Conservation (phyloP, 1,140 invertebrate species). For the Hesperophylax magnus region DNA sequence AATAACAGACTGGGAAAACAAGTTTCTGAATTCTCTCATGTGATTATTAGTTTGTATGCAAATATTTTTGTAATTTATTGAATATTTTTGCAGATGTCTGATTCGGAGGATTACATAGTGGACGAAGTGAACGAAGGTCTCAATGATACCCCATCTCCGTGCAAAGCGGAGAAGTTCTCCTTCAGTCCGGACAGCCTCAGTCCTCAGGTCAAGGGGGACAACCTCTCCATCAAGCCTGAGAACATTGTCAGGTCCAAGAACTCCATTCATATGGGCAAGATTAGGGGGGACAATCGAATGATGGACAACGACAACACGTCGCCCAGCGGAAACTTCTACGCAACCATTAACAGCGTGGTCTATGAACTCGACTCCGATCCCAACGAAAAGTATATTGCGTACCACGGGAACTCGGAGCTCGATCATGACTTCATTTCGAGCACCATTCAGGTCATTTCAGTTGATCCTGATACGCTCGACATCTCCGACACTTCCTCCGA, state of each 20-base stretch:
- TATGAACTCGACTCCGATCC: conserved; percentile 27
- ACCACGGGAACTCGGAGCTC: conserved; percentile 20
- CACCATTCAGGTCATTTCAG: conserved; percentile 36
- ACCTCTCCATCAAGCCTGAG: conserved; percentile 4
- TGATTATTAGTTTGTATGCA: neutral
- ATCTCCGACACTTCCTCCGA: conserved; percentile 16
- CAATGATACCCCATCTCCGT: conserved; percentile 30
- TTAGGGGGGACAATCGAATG: conserved; percentile 50
- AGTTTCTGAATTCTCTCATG: neutral
- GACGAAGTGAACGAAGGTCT: conserved; percentile 29
- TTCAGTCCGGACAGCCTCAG: conserved; percentile 25
- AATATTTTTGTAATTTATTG: neutral
- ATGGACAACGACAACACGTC: conserved; percentile 54
- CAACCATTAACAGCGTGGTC: conserved; percentile 29
- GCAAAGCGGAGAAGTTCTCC: conserved; percentile 34
- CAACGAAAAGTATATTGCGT: conserved; percentile 26
- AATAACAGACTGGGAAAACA: neutral
- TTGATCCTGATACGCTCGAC: conserved; percentile 21
- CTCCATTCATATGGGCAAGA: neutral
- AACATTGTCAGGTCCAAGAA: neutral
- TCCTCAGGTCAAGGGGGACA: neutral
- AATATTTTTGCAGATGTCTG: conserved; percentile 25
- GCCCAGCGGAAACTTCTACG: conserved; percentile 8
- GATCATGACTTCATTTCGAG: neutral
- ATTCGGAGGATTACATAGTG: conserved; percentile 38